Conservation (phyloP, 2,797 vertebrate genomes). For the Danio tinwini region DNA sequence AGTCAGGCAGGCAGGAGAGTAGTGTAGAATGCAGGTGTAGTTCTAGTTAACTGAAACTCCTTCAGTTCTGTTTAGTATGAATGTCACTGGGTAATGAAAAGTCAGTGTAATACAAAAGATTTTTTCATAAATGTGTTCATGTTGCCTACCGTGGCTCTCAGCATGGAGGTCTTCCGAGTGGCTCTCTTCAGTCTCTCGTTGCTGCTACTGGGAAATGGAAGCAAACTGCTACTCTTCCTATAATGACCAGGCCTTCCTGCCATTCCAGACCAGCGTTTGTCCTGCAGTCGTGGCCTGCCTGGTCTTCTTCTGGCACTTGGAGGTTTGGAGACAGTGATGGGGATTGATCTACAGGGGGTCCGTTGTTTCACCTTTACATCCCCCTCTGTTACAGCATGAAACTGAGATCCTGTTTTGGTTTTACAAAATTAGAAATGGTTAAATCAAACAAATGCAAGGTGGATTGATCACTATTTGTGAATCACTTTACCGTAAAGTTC, state of each 20-base stretch:
- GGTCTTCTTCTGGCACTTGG: conserved; percentile 76
- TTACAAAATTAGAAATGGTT: neutral
- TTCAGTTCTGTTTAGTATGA: too few relatives aligned
- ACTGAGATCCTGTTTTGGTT: conserved; percentile 71
- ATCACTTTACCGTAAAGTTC: conserved; percentile 84
- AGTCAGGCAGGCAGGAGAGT: too few relatives aligned
- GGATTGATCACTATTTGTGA: too few relatives aligned
- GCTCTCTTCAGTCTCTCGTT: conserved; percentile 89
- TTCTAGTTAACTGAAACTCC: too few relatives aligned
- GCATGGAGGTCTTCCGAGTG: conserved; percentile 85
- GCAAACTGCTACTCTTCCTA: conserved; percentile 73
- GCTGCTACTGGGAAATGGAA: conserved; percentile 72
- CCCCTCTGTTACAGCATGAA: conserved; percentile 77
- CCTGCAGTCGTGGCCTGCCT: conserved; percentile 76
- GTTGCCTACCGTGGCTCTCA: conserved; percentile 83
- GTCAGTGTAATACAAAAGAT: too few relatives aligned
- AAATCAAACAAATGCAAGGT: neutral
- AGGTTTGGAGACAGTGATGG: conserved; percentile 65
- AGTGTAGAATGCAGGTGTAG: too few relatives aligned
- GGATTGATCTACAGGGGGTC: conserved; percentile 75
- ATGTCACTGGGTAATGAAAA: too few relatives aligned
- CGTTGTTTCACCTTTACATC: conserved; percentile 93
- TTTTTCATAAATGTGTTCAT: too few relatives aligned
- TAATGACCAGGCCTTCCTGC: conserved; percentile 70
- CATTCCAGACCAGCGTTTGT: conserved; percentile 77